Base-by-base conservation (phyloP, 2,888 invertebrate genomes). In the Embidobia sp. region DNA sequence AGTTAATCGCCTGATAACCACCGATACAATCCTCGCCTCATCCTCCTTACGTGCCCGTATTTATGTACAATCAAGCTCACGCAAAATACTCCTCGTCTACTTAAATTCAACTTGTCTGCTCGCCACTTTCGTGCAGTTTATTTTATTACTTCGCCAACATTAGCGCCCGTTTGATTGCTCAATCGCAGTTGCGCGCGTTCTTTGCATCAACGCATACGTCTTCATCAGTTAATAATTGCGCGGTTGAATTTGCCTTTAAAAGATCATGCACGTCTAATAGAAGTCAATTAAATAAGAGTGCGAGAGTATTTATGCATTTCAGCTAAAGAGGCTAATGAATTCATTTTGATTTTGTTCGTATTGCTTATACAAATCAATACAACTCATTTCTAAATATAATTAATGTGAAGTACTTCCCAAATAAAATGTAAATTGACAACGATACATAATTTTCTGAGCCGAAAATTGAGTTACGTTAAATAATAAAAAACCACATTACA, bases 1-100 rank as follows among this genome's bases (percentile, higher is more conserved):
- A 77, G 82, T 80, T 85, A 85, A 86, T 86, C 84, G 83, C 79
- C 78, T 79, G 85, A 85, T 84, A 85, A 85, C 83, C 81, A 81
- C 66, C 53, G 49, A 78, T 77, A 76, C 72, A 76, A 77, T 73
- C 64, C 63, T 18, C 49, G 44, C 19, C 22, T 19, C 18, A 6
- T 13, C 22, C 57, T 4, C 16, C 69, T 31, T 49, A 66, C 51
- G 48, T 70, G 51, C 35, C 51, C 15, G 51, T 51, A 53, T 61
- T 61, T 51, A 46, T 61, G 27, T 61, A 70, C 51, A 49, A 66
- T 74, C 73, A 51, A 26, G 66, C 40, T 35, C 51, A 66, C 35
- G 66, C 64, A 18, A 66, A 35, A 66, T 59, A 59, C 51, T 51
- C 51, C 10, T 27, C 49, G 13, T 40, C 61, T 61, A 63, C 37